These are phyloP conservation scores for Ephydatia muelleri DNA, from an alignment of 37 sponge, comb jelly and placozoan genomes.

Conservation along the genomic window DNA sequence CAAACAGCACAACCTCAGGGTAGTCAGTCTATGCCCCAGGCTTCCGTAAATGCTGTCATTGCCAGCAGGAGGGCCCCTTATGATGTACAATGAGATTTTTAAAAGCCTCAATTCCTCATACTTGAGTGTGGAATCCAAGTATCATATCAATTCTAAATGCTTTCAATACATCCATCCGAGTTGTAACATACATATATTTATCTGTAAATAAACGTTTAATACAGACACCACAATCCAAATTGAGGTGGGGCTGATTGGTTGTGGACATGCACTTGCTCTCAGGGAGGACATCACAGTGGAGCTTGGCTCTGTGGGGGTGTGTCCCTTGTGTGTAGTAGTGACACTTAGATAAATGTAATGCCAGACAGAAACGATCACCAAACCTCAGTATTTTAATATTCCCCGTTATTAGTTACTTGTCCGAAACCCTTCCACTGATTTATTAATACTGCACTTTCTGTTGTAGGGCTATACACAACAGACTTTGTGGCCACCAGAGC, in stretches of 20 bases:
- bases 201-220: too few species aligned
- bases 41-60: slow-evolving; percentile 71
- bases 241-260: slow-evolving; percentile 35
- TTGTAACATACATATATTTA: too few species aligned
- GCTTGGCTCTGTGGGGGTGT: slow-evolving; percentile 55
- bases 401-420: slow-evolving; percentile 22
- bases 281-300: slow-evolving; percentile 61
- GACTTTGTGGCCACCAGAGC: slow-evolving; percentile 28
- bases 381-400: slow-evolving; percentile 63
- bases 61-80: slow-evolving; percentile 61
- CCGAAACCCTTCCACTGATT: slow-evolving; percentile 50
- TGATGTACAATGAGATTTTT: too few species aligned
- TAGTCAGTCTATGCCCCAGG: slow-evolving; percentile 32
- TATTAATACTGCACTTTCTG: slow-evolving; percentile 60
- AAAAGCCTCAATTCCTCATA: too few species aligned
- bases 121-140: too few species aligned
- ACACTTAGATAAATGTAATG: slow-evolving; percentile 77
- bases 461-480: slow-evolving; percentile 60
- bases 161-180: too few species aligned
- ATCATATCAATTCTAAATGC: too few species aligned
- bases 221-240: too few species aligned
- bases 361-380: slow-evolving; percentile 78
- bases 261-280: slow-evolving; percentile 44
- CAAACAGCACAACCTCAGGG: slow-evolving; percentile 71
- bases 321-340: slow-evolving; percentile 80